Conservation (phyloP, 2,113 vertebrate species). For the Merops nubicus region DNA sequence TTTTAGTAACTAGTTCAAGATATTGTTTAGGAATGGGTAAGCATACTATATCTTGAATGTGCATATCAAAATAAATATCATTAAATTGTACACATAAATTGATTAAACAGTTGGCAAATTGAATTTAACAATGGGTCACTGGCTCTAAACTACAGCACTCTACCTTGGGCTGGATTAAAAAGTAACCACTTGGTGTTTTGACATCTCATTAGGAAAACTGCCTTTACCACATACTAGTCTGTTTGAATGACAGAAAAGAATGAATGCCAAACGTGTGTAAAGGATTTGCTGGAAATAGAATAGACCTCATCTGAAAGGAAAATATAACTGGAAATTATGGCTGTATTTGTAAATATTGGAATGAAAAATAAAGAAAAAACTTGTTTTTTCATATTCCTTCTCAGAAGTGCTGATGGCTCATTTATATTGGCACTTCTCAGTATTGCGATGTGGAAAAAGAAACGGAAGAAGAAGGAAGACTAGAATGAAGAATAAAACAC, state of each 20-base stretch:
- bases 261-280: background rate
- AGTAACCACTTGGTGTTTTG: conserved; percentile 55
- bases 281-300: conserved; percentile 7
- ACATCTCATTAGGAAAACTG: conserved; percentile 54
- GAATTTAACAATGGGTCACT: conserved; percentile 71
- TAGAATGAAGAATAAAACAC: background rate
- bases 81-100: conserved; percentile 70
- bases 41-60: conserved; percentile 20
- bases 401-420: background rate
- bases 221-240: background rate
- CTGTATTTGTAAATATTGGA: background rate
- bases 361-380: background rate
- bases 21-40: conserved; percentile 45
- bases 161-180: conserved; percentile 73
- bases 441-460: background rate
- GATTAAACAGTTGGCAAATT: conserved; percentile 73
- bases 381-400: background rate
- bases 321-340: background rate
- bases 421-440: background rate
- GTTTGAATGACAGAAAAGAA: background rate
- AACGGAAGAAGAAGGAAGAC: background rate
- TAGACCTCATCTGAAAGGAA: conserved; percentile 11
- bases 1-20: conserved; percentile 29
- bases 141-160: conserved; percentile 50
- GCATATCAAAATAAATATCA: conserved; percentile 66